These are phyloP conservation scores for Tenthredo scrophulariae DNA, from an alignment of 2,888 invertebrate species.

Conservation along the genomic window DNA sequence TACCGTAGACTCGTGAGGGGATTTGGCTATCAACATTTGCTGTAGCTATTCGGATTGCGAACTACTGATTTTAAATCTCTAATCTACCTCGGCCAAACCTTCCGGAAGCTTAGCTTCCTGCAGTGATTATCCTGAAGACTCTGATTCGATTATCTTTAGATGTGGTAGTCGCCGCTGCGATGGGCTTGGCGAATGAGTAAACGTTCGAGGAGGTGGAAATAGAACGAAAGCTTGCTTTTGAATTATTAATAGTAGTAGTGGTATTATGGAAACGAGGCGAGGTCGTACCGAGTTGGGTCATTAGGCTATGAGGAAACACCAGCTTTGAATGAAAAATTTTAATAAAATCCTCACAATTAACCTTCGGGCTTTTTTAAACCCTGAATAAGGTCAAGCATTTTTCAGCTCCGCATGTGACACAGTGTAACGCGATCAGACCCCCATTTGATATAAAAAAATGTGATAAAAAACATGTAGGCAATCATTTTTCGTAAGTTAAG, in stretches of 20 bases:
- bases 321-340: not conserved
- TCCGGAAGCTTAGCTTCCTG: conserved; percentile 25
- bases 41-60: not conserved
- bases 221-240: not conserved
- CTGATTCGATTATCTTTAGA: not conserved
- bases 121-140: conserved; percentile 3
- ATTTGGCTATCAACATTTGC: too few relatives aligned
- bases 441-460: not conserved
- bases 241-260: conserved; percentile 1
- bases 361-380: not conserved
- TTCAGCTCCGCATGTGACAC: not conserved
- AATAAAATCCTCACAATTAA: not conserved
- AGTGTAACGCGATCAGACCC: not conserved
- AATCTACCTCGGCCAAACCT: conserved; percentile 9
- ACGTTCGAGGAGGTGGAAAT: not conserved
- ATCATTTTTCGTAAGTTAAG: not conserved
- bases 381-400: not conserved
- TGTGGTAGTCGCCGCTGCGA: not conserved
- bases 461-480: not conserved
- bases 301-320: not conserved
- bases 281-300: not conserved
- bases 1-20: not conserved
- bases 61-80: not conserved
- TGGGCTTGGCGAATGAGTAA: conserved; percentile 8
- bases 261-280: not conserved